Base-by-base conservation (phyloP, 37 sponge, comb jelly and placozoan species). In the Cladorhizidae sp. region DNA sequence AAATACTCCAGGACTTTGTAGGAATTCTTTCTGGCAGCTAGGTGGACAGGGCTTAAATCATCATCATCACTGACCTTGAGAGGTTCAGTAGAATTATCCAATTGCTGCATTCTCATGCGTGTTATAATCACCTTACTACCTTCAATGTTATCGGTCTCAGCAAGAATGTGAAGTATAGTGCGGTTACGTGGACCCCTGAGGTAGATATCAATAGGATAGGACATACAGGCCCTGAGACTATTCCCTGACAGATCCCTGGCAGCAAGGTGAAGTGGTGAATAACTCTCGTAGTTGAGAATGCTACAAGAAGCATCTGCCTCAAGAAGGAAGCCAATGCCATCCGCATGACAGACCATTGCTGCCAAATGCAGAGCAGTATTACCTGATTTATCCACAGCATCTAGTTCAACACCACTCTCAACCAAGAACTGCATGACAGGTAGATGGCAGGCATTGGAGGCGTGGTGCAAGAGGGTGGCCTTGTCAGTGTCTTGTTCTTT, bases 361-460 rank as follows among this genome's bases (percentile, higher is more conserved):
- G 96, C 91, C 40, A 87, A n/a, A 65, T 91, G 96, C 21, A 96
- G 69, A 26, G 96, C 88, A 21, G 94, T 96, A 76, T 89, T 82
- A 17, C 93, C 94, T 28, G 85, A 59, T 12, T 79, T 58, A 57
- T 93, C 86, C 26, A 37, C 41, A 51, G 87, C 85, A 75, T 90
- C 77, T 18, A 89, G 31, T 21, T 75, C 41, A 26, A 75, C 57
- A 8, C 88, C 91, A 36, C 69, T 83, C 37, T 87, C 76, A 38
- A 94, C 58, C 29, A 94, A 80, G 41, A 72, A 90, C 37, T 80
- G 57, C 57, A 87, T 90, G 18, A 82, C 77, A 33, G 75, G 78
- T 21, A 63, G 23, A 33, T 90, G 86, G 73, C 83, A 74, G 23
- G 58, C 21, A 20, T 70, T 41, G 57, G 92, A 67, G 12, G 94